Percentiles rank a stretch among this genome's conserved stretches.
Conservation (phyloP, 1,140 invertebrate genomes). For the Pomacea maculata region DNA sequence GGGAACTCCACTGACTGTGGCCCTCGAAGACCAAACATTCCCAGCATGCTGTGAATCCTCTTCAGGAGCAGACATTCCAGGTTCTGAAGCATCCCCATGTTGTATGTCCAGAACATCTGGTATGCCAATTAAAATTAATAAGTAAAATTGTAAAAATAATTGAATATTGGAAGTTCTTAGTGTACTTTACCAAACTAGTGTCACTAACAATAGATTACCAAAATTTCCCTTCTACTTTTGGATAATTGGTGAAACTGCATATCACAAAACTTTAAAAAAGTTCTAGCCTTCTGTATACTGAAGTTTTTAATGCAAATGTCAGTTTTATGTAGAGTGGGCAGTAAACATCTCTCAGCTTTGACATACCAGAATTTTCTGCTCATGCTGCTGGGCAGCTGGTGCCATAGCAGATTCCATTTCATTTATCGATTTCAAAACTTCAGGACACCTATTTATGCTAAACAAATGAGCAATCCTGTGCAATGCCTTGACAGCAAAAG, state of each 20-base stretch:
- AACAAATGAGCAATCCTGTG: too few relatives aligned
- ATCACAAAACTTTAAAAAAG: not conserved
- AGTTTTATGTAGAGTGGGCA: not conserved
- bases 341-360: not conserved
- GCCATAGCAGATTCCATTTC: slow-evolving; percentile 80
- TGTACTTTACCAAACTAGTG: not conserved
- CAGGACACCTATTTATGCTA: too few relatives aligned
- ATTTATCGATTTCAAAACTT: too few relatives aligned
- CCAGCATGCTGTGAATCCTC: slow-evolving; percentile 95
- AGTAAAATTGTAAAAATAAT: too few relatives aligned
- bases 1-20: slow-evolving; percentile 86
- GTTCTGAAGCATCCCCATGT: slow-evolving; percentile 96
- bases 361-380: slow-evolving; percentile 75
- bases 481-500: too few relatives aligned
- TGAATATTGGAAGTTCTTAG: too few relatives aligned
- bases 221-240: not conserved
- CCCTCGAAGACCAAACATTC: slow-evolving; percentile 87
- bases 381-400: slow-evolving; percentile 89
- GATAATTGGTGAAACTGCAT: not conserved
- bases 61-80: slow-evolving; percentile 91
- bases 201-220: not conserved
- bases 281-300: not conserved
- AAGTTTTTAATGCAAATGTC: not conserved
- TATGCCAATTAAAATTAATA: slow-evolving; percentile 18
- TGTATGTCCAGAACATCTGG: slow-evolving; percentile 84